These are phyloP conservation scores for Zosterops borbonicus DNA, from an alignment of 2,113 vertebrate species.

Conservation along the genomic window DNA sequence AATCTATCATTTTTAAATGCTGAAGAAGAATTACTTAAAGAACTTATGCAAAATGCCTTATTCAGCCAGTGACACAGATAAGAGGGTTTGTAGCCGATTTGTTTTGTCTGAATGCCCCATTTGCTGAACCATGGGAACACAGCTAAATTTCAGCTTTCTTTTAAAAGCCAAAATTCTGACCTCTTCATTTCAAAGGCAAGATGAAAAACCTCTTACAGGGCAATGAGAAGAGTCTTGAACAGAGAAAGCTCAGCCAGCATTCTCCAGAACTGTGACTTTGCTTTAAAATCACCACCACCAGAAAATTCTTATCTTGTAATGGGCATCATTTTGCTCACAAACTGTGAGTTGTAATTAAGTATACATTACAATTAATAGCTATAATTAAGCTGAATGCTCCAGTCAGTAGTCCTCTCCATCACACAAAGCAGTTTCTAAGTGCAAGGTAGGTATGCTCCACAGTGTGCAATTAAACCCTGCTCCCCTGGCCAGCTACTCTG, in stretches of 20 bases:
- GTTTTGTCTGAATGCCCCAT: neutral
- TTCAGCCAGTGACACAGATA: neutral
- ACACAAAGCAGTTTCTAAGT: neutral
- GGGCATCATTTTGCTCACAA: neutral
- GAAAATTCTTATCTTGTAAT: neutral
- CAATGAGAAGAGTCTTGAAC: neutral
- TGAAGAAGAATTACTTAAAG: neutral
- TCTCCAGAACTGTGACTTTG: neutral
- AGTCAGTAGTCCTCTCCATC: neutral
- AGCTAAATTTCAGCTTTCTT: neutral
- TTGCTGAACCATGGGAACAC: neutral
- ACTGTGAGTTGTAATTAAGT: neutral
- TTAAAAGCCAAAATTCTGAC: neutral
- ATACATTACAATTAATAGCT: neutral
- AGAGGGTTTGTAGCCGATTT: neutral
- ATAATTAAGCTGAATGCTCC: neutral
- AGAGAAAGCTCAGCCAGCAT: neutral
- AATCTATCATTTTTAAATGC: neutral
- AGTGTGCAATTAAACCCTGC: neutral
- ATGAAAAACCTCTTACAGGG: neutral
- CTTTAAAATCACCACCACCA: neutral
- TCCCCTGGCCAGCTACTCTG: neutral
- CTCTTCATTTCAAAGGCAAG: neutral
- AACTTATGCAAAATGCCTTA: neutral
- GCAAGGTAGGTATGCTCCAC: neutral